Evolutionary conservation across 2,888 invertebrate genomes (phyloP).

Genomic region (Hybos culiciformis): DNA sequence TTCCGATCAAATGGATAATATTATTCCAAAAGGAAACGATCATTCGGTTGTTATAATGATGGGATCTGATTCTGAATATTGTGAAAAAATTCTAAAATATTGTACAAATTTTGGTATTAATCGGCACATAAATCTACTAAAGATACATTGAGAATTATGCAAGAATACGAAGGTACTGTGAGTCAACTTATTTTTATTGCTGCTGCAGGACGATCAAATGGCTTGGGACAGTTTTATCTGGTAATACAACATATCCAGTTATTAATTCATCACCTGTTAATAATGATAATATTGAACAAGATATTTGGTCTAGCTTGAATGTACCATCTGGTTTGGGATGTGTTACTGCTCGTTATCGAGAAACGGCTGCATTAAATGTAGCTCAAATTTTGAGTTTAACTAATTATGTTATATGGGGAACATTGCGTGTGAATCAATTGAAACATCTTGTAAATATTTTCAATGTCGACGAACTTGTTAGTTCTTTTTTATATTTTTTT

Average conservation of each 20-base stretch:
- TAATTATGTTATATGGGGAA: constrained; percentile 81
- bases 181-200: constrained; percentile 81
- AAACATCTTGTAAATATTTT: constrained; percentile 68
- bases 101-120: constrained; percentile 62
- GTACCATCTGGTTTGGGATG: constrained; percentile 93
- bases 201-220: constrained; percentile 95
- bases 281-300: constrained; percentile 51
- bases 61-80: constrained; percentile 82
- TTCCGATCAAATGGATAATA: constrained; percentile 63
- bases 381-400: constrained; percentile 77
- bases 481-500: too few species aligned
- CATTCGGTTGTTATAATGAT: constrained; percentile 78
- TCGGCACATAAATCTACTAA: constrained; percentile 94
- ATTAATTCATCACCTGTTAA: constrained; percentile 94
- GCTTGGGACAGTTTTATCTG: constrained; percentile 92
- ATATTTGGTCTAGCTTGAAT: constrained; percentile 94
- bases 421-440: constrained; percentile 64
- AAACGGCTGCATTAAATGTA: constrained; percentile 84
- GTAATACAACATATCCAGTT: constrained; percentile 85
- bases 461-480: too few species aligned
- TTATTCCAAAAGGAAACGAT: constrained; percentile 47
- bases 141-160: constrained; percentile 58
- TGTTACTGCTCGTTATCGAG: constrained; percentile 83
- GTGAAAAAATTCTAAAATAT: constrained; percentile 64
- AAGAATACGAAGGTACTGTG: constrained; percentile 68